phyloP scores from a whole-genome alignment of 2,797 vertebrate genomes.

The Helarctos malayanus region DNA sequence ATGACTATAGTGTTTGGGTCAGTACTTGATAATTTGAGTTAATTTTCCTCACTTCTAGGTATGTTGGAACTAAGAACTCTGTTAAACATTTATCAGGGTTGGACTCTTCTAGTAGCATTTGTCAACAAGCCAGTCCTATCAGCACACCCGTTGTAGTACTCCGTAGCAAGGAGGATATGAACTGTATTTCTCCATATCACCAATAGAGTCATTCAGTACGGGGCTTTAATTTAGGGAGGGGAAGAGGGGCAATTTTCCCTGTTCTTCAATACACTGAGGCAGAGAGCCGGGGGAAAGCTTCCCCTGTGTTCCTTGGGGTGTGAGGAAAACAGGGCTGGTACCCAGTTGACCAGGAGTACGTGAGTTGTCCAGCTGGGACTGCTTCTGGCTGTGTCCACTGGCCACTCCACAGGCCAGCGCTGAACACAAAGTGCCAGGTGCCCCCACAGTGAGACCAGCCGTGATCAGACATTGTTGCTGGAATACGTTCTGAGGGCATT shows the following conservation, averaged over 20 bases:
- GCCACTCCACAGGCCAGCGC: not conserved
- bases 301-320: not conserved
- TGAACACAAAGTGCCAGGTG: not conserved
- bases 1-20: not conserved
- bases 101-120: not conserved
- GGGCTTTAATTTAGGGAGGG: not conserved
- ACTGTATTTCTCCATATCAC: not conserved
- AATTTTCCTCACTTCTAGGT: not conserved
- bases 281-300: not conserved
- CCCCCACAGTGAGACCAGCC: not conserved
- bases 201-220: too few species aligned
- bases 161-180: not conserved
- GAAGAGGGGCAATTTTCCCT: not conserved
- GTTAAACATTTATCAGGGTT: not conserved
- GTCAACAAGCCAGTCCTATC: not conserved
- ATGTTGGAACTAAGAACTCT: not conserved
- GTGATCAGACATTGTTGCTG: not conserved
- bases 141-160: not conserved
- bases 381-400: not conserved
- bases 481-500: not conserved
- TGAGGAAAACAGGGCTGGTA: too few species aligned
- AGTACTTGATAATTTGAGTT: not conserved
- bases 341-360: not conserved
- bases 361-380: not conserved
- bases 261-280: not conserved